Percentiles rank a stretch among this genome's conserved stretches.
Evolutionary conservation across 2,113 vertebrate species (phyloP).

Genomic region (Grallaria varia): DNA sequence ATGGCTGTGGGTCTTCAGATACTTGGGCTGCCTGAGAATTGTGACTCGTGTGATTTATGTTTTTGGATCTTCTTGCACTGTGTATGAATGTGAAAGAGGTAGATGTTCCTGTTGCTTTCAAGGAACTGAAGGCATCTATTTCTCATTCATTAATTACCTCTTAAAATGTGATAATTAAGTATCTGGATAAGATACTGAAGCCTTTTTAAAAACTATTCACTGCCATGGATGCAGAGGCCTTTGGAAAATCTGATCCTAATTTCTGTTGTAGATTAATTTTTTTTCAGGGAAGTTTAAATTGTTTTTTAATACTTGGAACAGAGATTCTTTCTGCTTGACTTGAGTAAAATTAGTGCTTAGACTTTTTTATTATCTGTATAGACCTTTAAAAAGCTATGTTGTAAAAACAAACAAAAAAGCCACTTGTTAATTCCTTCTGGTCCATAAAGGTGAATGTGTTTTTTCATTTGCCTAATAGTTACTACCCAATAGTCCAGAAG

Average conservation of each 20-base stretch:
- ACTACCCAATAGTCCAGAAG: not conserved
- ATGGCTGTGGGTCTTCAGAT: not conserved
- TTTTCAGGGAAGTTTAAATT: not conserved
- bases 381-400: not conserved
- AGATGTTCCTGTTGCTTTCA: not conserved
- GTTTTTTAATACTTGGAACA: not conserved
- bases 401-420: not conserved
- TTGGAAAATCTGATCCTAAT: not conserved
- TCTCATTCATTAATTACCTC: not conserved
- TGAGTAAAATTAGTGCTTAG: not conserved
- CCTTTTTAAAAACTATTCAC: not conserved
- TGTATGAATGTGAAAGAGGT: rapidly evolving
- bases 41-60: not conserved
- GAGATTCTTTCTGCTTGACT: not conserved
- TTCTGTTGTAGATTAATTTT: not conserved
- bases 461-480: not conserved
- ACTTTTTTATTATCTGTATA: not conserved
- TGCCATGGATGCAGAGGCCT: not conserved
- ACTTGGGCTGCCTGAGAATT: not conserved
- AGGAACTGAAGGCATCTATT: not conserved
- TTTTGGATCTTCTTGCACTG: not conserved
- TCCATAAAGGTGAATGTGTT: not conserved
- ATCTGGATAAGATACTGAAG: not conserved
- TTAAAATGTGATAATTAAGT: not conserved
- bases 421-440: not conserved